A percentile compares a stretch with the other conserved stretches of the same genome.
Evolutionary conservation across 37 sponge, comb jelly and placozoan species (phyloP).

Genomic region (Beroe ovata): DNA sequence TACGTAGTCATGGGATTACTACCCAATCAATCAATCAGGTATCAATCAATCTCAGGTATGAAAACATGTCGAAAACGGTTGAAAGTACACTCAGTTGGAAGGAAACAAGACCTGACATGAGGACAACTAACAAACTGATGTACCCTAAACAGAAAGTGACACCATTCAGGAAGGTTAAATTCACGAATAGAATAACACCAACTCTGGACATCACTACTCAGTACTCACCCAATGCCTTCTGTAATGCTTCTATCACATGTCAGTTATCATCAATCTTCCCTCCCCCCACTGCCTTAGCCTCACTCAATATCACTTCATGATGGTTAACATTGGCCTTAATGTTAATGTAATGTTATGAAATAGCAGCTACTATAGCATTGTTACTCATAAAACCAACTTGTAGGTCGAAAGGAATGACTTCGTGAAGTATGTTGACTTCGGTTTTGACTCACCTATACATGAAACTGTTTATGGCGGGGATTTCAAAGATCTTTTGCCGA

Average conservation of each 20-base stretch:
- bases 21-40: not conserved
- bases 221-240: no score
- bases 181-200: no score
- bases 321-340: no score
- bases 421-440: slow-evolving; percentile 61
- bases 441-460: not conserved
- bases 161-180: slow-evolving; percentile 41
- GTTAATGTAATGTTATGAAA: no score
- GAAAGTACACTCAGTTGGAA: slow-evolving; percentile 2
- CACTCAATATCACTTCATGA: no score
- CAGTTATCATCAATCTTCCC: no score
- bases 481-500: not conserved
- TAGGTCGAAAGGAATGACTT: slow-evolving; percentile 53
- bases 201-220: no score
- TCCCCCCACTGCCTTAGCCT: no score
- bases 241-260: no score
- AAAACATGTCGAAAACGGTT: slow-evolving; percentile 1
- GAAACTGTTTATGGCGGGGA: slow-evolving; percentile 20
- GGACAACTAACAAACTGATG: slow-evolving; percentile 15
- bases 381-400: not conserved
- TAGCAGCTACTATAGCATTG: no score
- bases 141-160: slow-evolving; percentile 9
- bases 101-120: not conserved
- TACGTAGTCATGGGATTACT: no score
- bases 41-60: slow-evolving; percentile 44